phyloP scores from a whole-genome alignment of 1,140 invertebrate genomes.

The Caerostris extrusa region DNA sequence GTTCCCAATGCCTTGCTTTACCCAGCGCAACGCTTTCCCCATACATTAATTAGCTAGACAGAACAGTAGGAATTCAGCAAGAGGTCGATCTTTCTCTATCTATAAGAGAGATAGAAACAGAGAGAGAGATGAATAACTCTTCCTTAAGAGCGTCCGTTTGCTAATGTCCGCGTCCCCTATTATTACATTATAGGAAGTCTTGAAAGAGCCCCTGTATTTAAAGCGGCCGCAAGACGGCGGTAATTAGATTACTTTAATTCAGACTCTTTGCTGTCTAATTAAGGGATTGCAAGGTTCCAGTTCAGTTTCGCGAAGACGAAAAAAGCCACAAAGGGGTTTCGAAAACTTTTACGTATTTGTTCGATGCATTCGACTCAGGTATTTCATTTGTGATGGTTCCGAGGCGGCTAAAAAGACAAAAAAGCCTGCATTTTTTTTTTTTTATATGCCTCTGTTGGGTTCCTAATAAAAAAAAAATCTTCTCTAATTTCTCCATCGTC shows the following conservation, averaged over 20 bases:
- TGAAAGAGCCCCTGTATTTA: constrained; percentile 51
- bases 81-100: neutral
- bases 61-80: neutral
- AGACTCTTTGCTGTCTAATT: constrained; percentile 75
- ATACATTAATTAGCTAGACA: constrained; percentile 8
- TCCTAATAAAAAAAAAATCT: neutral
- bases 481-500: neutral
- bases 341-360: constrained; percentile 47
- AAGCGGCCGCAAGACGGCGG: constrained; percentile 43
- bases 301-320: constrained; percentile 25
- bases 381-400: constrained; percentile 19
- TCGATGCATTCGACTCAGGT: neutral
- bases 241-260: constrained; percentile 74
- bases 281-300: constrained; percentile 49
- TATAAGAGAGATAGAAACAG: neutral
- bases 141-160: constrained; percentile 48
- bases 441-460: neutral
- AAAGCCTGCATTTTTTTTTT: neutral
- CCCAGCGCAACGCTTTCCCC: neutral
- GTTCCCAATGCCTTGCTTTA: constrained; percentile 8
- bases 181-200: constrained; percentile 68
- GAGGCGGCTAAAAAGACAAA: neutral
- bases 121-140: constrained; percentile 60
- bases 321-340: constrained; percentile 50
- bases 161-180: constrained; percentile 59